These are phyloP conservation scores for Sciaenops ocellatus DNA, from an alignment of 2,797 vertebrate genomes.

Conservation along the genomic window DNA sequence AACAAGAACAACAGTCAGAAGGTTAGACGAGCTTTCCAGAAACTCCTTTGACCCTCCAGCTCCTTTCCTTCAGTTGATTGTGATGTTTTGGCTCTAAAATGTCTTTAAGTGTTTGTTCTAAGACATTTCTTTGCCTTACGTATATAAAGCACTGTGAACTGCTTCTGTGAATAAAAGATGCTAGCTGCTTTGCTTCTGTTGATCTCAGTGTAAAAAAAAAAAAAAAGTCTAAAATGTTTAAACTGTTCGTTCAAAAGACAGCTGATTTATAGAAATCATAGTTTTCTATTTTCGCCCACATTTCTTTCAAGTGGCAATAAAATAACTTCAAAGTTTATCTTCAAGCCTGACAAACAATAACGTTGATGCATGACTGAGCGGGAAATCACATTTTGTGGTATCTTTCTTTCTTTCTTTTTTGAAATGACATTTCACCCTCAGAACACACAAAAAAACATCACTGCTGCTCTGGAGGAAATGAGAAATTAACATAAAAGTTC, in stretches of 20 bases:
- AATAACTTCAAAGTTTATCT: not conserved
- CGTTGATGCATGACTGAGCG: not conserved
- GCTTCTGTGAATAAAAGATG: not conserved
- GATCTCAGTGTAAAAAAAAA: not conserved
- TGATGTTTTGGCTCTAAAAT: too few relatives aligned
- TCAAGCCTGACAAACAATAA: not conserved
- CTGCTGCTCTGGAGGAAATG: slow-evolving; percentile 14
- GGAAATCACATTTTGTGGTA: not conserved
- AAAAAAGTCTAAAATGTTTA: not conserved
- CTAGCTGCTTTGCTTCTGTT: not conserved
- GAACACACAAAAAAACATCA: not conserved
- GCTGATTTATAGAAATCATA: not conserved
- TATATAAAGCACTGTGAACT: not conserved
- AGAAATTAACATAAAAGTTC: slow-evolving; percentile 19
- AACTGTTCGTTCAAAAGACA: not conserved
- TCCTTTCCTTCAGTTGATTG: not conserved
- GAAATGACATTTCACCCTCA: not conserved
- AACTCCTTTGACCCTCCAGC: not conserved
- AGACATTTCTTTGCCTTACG: not conserved
- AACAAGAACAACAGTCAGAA: not conserved
- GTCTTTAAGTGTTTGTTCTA: not conserved
- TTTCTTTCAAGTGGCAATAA: not conserved
- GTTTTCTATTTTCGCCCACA: not conserved
- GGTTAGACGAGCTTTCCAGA: not conserved
- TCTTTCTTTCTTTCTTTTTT: not conserved